phyloP scores from a whole-genome alignment of 2,797 vertebrate genomes.

The Coregonus ussuriensis region DNA sequence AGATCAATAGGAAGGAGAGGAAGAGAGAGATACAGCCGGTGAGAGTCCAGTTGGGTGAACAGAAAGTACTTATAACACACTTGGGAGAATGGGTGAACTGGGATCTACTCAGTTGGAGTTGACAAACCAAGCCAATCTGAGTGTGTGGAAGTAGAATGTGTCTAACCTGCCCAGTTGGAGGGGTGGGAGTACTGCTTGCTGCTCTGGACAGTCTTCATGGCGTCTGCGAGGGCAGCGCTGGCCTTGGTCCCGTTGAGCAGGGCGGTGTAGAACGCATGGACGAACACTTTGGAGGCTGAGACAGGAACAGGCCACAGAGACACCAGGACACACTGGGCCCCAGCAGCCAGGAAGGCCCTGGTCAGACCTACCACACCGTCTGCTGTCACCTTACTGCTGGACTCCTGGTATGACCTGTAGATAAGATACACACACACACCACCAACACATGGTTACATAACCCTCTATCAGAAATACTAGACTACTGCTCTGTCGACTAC shows the following conservation, averaged over 20 bases:
- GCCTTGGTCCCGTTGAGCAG: conserved; percentile 93
- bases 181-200: conserved; percentile 96
- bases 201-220: conserved; percentile 95
- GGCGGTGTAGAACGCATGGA: conserved; percentile 93
- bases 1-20: not conserved
- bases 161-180: conserved; percentile 97
- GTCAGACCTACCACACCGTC: conserved; percentile 95
- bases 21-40: conserved; percentile 6
- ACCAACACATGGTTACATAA: not conserved
- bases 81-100: not conserved
- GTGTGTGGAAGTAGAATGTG: not conserved
- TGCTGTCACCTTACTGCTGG: conserved; percentile 90
- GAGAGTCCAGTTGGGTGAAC: conserved; percentile 6
- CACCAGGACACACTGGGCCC: conserved; percentile 92
- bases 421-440: not conserved
- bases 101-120: not conserved
- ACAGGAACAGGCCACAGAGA: conserved; percentile 94
- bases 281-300: conserved; percentile 95
- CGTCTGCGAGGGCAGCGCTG: conserved; percentile 90
- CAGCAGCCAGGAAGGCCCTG: conserved; percentile 94
- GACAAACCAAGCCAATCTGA: not conserved
- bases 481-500: not conserved
- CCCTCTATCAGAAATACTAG: not conserved
- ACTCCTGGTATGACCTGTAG: conserved; percentile 90
- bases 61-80: not conserved